Percentiles rank a stretch among this genome's conserved stretches.
These are phyloP conservation scores for Cichladusa arquata DNA, from an alignment of 2,113 vertebrate species.

Conservation along the genomic window DNA sequence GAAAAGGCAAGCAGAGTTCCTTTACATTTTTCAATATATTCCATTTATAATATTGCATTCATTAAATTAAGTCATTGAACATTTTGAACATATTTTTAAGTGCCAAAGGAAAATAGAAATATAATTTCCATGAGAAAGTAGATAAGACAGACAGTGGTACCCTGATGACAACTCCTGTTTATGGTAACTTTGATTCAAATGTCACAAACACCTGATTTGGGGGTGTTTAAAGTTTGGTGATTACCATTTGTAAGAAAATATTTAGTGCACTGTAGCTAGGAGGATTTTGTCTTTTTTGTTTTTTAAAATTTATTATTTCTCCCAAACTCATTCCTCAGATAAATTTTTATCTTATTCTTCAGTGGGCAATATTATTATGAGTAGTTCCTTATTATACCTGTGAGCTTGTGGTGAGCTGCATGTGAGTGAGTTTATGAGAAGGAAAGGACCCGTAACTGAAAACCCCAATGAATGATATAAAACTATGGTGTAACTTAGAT, in stretches of 20 bases:
- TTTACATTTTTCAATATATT: conserved; percentile 81
- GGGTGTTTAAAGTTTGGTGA: conserved; percentile 45
- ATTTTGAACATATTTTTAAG: conserved; percentile 69
- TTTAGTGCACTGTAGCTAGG: conserved; percentile 2
- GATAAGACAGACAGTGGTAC: conserved; percentile 61
- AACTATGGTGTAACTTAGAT: neutral
- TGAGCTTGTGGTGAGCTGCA: neutral
- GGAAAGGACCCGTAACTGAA: conserved; percentile 1
- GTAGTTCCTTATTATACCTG: neutral
- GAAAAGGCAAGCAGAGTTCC: conserved; percentile 80
- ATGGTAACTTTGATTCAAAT: conserved; percentile 50
- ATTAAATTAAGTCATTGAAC: conserved; percentile 79
- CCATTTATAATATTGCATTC: conserved; percentile 78
- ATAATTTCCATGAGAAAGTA: conserved; percentile 71
- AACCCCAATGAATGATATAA: neutral
- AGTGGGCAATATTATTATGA: neutral
- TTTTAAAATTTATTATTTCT: neutral
- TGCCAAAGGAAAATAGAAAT: conserved; percentile 78
- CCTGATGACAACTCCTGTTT: conserved; percentile 67
- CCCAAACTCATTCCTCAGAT: neutral
- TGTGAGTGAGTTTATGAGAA: conserved; percentile 18
- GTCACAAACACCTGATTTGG: conserved; percentile 53
- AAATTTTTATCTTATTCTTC: neutral
- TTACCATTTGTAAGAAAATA: neutral
- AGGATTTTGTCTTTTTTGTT: neutral